Conservation (phyloP, 2,113 vertebrate genomes). For the Cololabis saira region DNA sequence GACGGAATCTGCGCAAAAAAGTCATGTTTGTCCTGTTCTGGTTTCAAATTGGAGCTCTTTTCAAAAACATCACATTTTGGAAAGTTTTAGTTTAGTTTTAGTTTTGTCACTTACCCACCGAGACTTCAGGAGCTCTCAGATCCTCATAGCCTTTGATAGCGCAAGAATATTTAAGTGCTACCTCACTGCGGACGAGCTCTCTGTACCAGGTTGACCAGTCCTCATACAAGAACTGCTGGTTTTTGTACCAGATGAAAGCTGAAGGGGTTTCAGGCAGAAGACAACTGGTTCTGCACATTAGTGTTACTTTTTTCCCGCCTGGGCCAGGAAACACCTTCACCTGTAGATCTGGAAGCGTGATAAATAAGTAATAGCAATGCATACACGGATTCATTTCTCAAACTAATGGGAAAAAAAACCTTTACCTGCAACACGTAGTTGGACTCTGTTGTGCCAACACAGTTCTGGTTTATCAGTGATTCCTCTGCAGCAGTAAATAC, state of each 20-base stretch:
- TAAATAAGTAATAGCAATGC: no score
- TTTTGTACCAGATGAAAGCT: constrained; percentile 53
- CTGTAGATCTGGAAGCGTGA: constrained; percentile 26
- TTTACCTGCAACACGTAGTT: constrained; percentile 11
- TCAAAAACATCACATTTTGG: not conserved
- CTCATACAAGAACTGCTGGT: constrained; percentile 45
- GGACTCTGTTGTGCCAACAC: not conserved
- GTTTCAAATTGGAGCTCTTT: not conserved
- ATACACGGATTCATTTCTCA: no score
- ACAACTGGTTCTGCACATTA: constrained; percentile 46
- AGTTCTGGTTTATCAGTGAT: not conserved
- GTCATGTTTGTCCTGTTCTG: not conserved
- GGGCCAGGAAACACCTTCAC: constrained; percentile 10
- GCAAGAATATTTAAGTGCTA: constrained; percentile 45
- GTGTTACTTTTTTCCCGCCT: constrained; percentile 9
- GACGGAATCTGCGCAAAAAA: constrained; percentile 15
- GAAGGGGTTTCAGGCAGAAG: constrained; percentile 35
- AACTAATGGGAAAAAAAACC: constrained; percentile 3
- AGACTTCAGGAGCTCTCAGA: constrained; percentile 18
- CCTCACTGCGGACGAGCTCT: constrained; percentile 40
- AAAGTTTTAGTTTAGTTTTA: not conserved
- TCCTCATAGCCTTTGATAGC: constrained; percentile 26
- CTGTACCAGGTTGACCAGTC: constrained; percentile 41
- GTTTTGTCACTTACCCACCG: constrained; percentile 31
- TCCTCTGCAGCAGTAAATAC: constrained; percentile 17